These are phyloP conservation scores for Colius striatus DNA, from an alignment of 2,113 vertebrate species.

Conservation along the genomic window DNA sequence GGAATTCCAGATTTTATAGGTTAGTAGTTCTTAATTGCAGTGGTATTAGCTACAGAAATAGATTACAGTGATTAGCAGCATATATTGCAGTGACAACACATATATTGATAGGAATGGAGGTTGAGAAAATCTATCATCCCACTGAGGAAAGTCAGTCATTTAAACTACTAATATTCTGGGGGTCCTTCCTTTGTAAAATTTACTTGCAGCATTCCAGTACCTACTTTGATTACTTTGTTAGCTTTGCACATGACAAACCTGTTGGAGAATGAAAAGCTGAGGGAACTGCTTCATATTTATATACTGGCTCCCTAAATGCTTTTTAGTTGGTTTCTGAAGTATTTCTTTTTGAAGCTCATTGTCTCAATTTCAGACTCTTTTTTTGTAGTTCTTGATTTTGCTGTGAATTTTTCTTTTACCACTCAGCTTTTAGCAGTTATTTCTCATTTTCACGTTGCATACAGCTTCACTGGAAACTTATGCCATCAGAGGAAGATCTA, in stretches of 20 bases:
- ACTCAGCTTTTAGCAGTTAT: not conserved
- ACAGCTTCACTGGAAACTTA: not conserved
- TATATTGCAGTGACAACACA: fast-evolving
- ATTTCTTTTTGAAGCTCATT: not conserved
- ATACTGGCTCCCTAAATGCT: not conserved
- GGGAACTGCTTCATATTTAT: not conserved
- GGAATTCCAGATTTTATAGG: not conserved
- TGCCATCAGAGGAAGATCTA: not conserved
- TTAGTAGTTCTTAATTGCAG: not conserved
- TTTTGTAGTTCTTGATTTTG: not conserved
- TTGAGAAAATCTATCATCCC: not conserved
- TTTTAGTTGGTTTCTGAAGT: not conserved
- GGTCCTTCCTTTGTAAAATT: not conserved
- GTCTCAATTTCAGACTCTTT: not conserved
- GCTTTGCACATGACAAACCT: not conserved
- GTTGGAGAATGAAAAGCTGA: not conserved
- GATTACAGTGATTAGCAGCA: not conserved
- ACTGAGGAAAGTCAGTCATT: not conserved
- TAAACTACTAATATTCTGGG: not conserved
- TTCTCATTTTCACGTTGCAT: not conserved
- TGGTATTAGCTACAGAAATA: not conserved
- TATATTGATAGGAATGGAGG: not conserved
- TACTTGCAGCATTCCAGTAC: not conserved
- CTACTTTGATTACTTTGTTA: not conserved
- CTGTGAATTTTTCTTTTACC: not conserved